Evolutionary conservation across 2,113 vertebrate species (phyloP).

Genomic region (Apteryx mantelli): DNA sequence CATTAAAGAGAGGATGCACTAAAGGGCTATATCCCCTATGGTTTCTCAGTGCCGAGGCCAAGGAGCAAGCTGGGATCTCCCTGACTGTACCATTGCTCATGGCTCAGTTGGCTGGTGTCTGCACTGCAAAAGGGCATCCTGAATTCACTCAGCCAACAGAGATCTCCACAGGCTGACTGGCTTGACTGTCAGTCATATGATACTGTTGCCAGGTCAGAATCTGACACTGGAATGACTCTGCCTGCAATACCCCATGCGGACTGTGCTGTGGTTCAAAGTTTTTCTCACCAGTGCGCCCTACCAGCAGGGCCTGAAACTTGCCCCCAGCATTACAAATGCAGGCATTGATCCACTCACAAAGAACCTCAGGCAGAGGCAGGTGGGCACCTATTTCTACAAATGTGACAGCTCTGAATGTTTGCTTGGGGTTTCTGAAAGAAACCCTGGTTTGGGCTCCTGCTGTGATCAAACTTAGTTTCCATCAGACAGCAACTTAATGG

Average conservation of each 20-base stretch:
- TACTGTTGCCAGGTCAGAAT: background rate
- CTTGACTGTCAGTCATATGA: rapidly evolving
- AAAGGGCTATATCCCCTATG: background rate
- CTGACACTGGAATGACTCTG: background rate
- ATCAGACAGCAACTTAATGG: background rate
- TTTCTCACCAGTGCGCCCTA: background rate
- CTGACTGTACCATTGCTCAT: background rate
- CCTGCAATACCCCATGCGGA: background rate
- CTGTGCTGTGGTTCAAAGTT: background rate
- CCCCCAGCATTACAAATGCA: background rate
- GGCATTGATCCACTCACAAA: too few relatives aligned
- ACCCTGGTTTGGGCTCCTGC: background rate
- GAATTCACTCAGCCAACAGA: background rate
- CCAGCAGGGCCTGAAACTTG: background rate
- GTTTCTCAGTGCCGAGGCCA: background rate
- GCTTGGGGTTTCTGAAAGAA: background rate
- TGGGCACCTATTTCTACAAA: background rate
- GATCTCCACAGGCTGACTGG: background rate
- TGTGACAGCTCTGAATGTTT: background rate
- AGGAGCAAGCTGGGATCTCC: background rate
- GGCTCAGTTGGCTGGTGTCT: background rate
- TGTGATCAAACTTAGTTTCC: background rate
- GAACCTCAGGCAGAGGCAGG: background rate
- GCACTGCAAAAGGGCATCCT: background rate
- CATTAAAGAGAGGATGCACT: background rate